phyloP scores from a whole-genome alignment of 2,797 vertebrate genomes.

The Podarcis siculus region DNA sequence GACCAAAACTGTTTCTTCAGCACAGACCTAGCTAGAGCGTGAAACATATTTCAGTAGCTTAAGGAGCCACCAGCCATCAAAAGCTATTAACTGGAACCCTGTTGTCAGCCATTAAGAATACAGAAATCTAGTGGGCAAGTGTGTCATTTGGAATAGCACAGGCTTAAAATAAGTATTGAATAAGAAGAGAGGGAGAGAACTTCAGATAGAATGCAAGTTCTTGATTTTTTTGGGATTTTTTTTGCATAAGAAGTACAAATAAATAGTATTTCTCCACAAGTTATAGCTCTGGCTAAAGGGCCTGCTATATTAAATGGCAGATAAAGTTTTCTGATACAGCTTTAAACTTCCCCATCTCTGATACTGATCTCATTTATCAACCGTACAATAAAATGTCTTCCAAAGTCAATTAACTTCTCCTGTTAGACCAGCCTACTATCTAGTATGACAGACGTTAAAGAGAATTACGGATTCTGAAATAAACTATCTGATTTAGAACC shows the following conservation, averaged over 20 bases:
- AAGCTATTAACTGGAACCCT: neutral
- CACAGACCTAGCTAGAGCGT: neutral
- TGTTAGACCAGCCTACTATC: slow-evolving; percentile 50
- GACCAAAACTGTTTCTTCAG: neutral
- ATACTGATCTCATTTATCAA: slow-evolving; percentile 66
- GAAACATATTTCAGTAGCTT: neutral
- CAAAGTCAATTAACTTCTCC: slow-evolving; percentile 54
- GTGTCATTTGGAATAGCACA: neutral
- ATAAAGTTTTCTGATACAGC: slow-evolving; percentile 47
- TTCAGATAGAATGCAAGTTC: neutral
- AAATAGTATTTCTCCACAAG: slow-evolving; percentile 31
- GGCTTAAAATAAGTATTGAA: neutral
- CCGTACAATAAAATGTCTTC: slow-evolving; percentile 54
- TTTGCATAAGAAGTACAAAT: slow-evolving; percentile 30
- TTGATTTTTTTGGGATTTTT: slow-evolving; percentile 26
- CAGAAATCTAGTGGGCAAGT: neutral
- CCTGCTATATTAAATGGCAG: slow-evolving; percentile 56
- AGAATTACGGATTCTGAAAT: slow-evolving; percentile 46
- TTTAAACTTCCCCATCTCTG: slow-evolving; percentile 64
- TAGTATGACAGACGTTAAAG: slow-evolving; percentile 32
- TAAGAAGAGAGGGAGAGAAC: neutral
- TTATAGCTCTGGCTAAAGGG: slow-evolving; percentile 47
- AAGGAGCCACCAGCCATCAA: neutral
- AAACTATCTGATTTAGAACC: slow-evolving; percentile 55
- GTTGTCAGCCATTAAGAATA: neutral